Evolutionary conservation across 2,888 invertebrate genomes (phyloP).

Genomic region (Synanthedon tipuliformis): DNA sequence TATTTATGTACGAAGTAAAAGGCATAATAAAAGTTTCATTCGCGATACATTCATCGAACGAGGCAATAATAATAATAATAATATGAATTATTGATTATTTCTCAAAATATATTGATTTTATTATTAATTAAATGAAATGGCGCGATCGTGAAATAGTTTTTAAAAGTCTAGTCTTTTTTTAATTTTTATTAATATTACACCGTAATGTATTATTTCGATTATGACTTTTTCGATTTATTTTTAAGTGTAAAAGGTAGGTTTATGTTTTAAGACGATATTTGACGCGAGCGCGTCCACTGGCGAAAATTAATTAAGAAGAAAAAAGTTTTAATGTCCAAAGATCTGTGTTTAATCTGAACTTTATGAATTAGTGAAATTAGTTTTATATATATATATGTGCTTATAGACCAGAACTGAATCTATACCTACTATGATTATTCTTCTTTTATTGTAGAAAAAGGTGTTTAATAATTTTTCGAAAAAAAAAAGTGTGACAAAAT

Average conservation of each 20-base stretch:
- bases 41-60: not conserved
- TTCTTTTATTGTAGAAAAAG: too few species aligned
- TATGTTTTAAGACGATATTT: conserved; percentile 11
- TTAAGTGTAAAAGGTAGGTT: conserved; percentile 9
- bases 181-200: conserved; percentile 23
- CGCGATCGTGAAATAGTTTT: conserved; percentile 15
- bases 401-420: conserved; percentile 22
- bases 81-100: conserved; percentile 2
- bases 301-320: too few species aligned
- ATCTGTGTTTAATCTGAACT: conserved; percentile 13
- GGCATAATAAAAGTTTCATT: not conserved
- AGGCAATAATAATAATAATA: not conserved
- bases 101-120: too few species aligned
- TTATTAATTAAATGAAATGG: conserved; percentile 10
- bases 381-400: conserved; percentile 10
- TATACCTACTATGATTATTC: conserved; percentile 12
- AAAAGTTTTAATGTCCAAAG: conserved; percentile 18
- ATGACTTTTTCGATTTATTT: conserved; percentile 19
- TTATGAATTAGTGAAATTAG: conserved; percentile 10
- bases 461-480: too few species aligned
- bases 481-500: too few species aligned
- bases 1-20: too few species aligned
- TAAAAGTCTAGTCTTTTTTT: conserved; percentile 62
- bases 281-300: too few species aligned
- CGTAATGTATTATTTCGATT: conserved; percentile 43